Evolutionary conservation across 2,797 vertebrate species (phyloP).

Genomic region (Erpetoichthys calabaricus): DNA sequence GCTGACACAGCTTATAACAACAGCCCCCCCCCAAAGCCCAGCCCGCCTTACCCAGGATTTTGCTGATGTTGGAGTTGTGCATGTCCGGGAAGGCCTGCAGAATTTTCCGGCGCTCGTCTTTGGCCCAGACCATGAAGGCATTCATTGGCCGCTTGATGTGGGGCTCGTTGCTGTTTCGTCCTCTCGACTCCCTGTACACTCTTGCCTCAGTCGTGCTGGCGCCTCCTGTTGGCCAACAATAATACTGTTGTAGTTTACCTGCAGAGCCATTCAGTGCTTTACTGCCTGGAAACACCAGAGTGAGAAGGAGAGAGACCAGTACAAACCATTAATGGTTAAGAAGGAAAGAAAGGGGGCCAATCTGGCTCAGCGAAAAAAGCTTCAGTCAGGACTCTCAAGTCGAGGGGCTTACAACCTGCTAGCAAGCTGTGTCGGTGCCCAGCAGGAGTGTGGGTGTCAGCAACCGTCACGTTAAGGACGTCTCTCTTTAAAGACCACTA

Average conservation of each 20-base stretch:
- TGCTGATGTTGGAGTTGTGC: constrained; percentile 99
- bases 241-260: constrained; percentile 86
- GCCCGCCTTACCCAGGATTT: constrained; percentile 81
- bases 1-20: too few relatives aligned
- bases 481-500: too few relatives aligned
- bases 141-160: constrained; percentile 99
- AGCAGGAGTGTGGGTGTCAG: too few relatives aligned
- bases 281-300: constrained; percentile 67
- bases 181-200: constrained; percentile 90
- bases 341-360: constrained; percentile 6
- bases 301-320: constrained; percentile 64
- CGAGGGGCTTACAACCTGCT: too few relatives aligned
- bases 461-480: too few relatives aligned
- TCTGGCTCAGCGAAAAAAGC: constrained; percentile 17
- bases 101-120: constrained; percentile 95
- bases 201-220: constrained; percentile 89
- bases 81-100: constrained; percentile 98
- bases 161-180: constrained; percentile 88
- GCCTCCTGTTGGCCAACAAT: constrained; percentile 96
- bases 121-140: constrained; percentile 98
- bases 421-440: too few relatives aligned
- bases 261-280: constrained; percentile 79
- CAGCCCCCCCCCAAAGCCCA: background rate
- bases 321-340: constrained; percentile 55
- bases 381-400: constrained; percentile 11